Evolutionary conservation across 1,140 invertebrate genomes (phyloP), one percentile per base, ranked within the genome.

Genomic region (Aradophagus sp.): DNA sequence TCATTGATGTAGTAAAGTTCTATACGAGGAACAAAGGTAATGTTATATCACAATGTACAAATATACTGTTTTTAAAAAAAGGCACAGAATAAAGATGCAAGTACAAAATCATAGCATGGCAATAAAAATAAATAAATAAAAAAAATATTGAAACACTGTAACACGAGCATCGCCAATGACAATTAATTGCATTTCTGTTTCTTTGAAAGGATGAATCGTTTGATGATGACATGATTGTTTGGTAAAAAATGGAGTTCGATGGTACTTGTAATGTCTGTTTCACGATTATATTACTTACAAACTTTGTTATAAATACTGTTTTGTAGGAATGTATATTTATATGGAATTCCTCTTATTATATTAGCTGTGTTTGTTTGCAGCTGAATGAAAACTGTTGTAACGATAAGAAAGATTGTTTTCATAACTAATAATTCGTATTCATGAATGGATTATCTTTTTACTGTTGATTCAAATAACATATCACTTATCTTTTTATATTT

Each of bases 41-140:
- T 34, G 35, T 44, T 47, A 23, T 48, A 31, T 26, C 17, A 50
- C 7, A 13, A 13, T 61, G 56, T 62, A 62, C 39, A 63, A 53
- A 52, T 15, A 38, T 7, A 44, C 15, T 38, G 23, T 39, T 45
- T 26, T 53, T 11, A 38, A 45, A 52, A 23, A 5, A 17, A n/a
- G n/a, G 19, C 32, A 53, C 13, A 20, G 56, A 45, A 63, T 36
- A 44, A 47, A 45, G 10, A 19, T 14, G n/a, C 35, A 45, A 53
- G 59, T 63, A 63, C 59, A 63, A 63, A 63, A 63, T 63, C 53
- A 12, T 41, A 6, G 5, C 53, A 45, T 11, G 48, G 47, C 23
- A 53, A 53, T 47, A 53, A 63, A 31, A 53, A 38, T 12, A 14
- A 52, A 42, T 34, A 27, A 48, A 11, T 26, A 10, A 7, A n/a